Conservation (phyloP, 1,140 invertebrate genomes). For the Diploscapter pachys region DNA sequence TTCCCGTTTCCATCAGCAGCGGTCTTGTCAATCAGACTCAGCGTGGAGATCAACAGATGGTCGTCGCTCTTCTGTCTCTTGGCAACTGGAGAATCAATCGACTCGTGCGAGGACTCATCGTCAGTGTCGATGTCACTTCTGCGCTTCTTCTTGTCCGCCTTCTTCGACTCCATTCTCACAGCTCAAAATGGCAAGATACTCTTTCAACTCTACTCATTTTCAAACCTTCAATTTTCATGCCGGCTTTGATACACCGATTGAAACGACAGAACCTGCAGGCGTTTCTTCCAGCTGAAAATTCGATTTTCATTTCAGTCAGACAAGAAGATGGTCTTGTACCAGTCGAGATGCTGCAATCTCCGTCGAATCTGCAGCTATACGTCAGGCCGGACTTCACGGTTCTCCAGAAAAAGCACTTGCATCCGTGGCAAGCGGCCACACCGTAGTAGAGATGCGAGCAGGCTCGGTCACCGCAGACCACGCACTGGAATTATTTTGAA, state of each 20-base stretch:
- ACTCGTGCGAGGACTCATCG: constrained; percentile 16
- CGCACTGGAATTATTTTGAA: constrained; percentile 44
- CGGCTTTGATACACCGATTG: constrained; percentile 85
- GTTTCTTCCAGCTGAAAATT: constrained; percentile 78
- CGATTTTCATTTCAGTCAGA: neutral
- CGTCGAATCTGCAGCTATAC: constrained; percentile 87
- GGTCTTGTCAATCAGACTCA: constrained; percentile 26
- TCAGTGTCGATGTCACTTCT: constrained; percentile 16
- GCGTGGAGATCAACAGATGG: constrained; percentile 20
- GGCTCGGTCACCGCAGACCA: constrained; percentile 53
- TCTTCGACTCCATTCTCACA: constrained; percentile 27
- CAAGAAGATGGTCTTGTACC: constrained; percentile 2
- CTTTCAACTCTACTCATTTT: neutral
- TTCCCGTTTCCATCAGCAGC: constrained; percentile 18
- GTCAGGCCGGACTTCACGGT: constrained; percentile 69
- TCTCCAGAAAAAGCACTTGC: constrained; percentile 87
- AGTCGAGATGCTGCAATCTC: constrained; percentile 82
- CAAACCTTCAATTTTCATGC: constrained; percentile 50
- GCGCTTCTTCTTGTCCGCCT: constrained; percentile 19
- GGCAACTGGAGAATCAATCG: constrained; percentile 8
- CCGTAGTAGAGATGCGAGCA: constrained; percentile 71
- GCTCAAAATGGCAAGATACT: constrained; percentile 14
- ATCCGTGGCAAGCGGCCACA: constrained; percentile 88
- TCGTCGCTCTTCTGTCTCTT: constrained; percentile 23
- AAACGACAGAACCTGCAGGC: constrained; percentile 82